Evolutionary conservation across 2,888 invertebrate species (phyloP).

Genomic region (Corbicula japonica): DNA sequence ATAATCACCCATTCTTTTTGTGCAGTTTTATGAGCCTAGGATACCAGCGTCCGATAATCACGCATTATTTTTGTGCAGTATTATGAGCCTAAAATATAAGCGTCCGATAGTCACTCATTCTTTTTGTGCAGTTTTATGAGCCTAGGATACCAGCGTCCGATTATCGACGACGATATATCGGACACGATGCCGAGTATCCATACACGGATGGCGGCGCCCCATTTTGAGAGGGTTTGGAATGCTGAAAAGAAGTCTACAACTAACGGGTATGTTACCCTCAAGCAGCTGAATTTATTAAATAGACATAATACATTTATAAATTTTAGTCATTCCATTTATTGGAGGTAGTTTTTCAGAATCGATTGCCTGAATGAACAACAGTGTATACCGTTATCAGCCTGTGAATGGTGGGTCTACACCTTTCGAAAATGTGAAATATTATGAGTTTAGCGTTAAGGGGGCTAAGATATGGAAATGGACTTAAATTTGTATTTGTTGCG

Average conservation of each 20-base stretch:
- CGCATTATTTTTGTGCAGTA: too few relatives aligned
- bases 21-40: slow-evolving; percentile 33
- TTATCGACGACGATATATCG: slow-evolving; percentile 19
- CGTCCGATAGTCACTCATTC: background rate
- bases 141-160: slow-evolving; percentile 18
- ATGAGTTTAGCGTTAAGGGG: too few relatives aligned
- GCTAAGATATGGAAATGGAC: too few relatives aligned
- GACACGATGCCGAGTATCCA: slow-evolving; percentile 14
- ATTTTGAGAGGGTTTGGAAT: slow-evolving; percentile 29
- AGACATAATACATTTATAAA: too few relatives aligned
- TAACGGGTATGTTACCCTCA: background rate
- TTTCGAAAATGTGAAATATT: too few relatives aligned
- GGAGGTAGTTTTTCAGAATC: too few relatives aligned
- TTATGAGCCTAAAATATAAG: too few relatives aligned
- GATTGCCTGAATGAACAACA: too few relatives aligned
- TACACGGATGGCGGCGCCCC: background rate
- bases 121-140: slow-evolving; percentile 29
- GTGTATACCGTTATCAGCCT: too few relatives aligned
- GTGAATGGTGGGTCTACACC: too few relatives aligned
- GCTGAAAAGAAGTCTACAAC: background rate
- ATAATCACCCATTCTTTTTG: background rate
- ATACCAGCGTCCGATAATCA: slow-evolving; percentile 13
- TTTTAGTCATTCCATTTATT: too few relatives aligned
- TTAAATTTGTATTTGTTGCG: too few relatives aligned
- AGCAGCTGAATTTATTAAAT: background rate